These are phyloP conservation scores for Labia minor DNA, from an alignment of 2,888 invertebrate genomes.

Conservation along the genomic window DNA sequence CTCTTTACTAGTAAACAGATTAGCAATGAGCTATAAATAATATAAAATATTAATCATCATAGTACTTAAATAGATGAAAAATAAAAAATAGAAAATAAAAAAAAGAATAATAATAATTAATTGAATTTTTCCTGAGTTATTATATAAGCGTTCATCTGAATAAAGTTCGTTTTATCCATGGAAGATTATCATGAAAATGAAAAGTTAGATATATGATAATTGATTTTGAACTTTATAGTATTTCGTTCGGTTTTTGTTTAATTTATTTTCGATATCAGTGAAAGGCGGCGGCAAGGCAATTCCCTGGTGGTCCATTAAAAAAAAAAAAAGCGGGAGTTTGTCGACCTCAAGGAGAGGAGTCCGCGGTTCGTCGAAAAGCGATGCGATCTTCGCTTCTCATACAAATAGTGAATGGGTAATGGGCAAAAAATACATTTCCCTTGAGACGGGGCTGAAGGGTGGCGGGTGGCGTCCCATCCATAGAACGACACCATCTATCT, in stretches of 20 bases:
- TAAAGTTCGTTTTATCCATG: no score
- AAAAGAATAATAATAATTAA: no score
- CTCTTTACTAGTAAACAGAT: no score
- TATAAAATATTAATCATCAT: no score
- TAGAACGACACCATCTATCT: background rate
- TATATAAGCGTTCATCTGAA: no score
- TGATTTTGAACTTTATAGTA: no score
- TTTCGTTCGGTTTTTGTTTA: background rate
- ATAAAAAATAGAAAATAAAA: no score
- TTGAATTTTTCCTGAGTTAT: no score
- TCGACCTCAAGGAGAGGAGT: background rate
- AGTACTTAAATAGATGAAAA: no score
- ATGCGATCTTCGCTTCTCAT: background rate
- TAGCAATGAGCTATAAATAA: no score
- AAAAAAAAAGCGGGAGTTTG: background rate
- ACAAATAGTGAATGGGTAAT: constrained; percentile 4
- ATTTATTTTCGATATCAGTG: background rate
- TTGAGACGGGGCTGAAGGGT: background rate
- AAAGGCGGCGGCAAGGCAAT: no score
- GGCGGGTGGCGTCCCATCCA: background rate
- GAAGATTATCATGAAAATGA: background rate
- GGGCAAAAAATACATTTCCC: constrained; percentile 13
- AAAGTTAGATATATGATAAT: no score
- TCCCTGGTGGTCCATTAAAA: background rate
- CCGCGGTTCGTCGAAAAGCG: background rate